Evolutionary conservation across 2,888 invertebrate genomes (phyloP), one percentile per base, ranked within the genome.

Genomic region (Endotricha flammealis): DNA sequence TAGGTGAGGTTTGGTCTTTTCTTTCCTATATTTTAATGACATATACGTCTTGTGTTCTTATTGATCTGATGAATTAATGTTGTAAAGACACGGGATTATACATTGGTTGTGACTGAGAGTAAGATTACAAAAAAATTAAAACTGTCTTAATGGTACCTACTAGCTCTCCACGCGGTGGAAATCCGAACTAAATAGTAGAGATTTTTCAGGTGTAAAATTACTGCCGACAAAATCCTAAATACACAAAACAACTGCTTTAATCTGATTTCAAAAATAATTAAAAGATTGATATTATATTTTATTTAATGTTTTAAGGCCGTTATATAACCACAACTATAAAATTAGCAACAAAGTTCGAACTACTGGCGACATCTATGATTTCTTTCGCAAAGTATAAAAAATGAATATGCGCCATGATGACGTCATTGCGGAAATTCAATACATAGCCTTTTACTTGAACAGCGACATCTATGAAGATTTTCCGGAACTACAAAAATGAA

Each of bases 141-240:
- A 22, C 22, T 14, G 20, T 10, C 29, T 13, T 48, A 42, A n/a
- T 14, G 20, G 35, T 40, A 27, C 35, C n/a, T 31, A 17, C 44
- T 50, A 42, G 57, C 61, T 63, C 65, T 50, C 16, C 55, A 34
- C n/a, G 47, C 37, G 67, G 60, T 54, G 65, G 50, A 58, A 61
- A 60, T 36, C 5, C 31, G 47, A 48, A 63, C 53, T 56, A 41
- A 27, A 14, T 24, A 24, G 10, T 28, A 54, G 58, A 64, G 55
- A 29, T 4, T 13, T 5, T 6, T 13, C 22, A 7, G 7, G 20
- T 22, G 30, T 11, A 16, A n/a, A n/a, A n/a, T n/a, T n/a, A n/a
- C n/a, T n/a, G n/a, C n/a, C n/a, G n/a, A n/a, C n/a, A n/a, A n/a
- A n/a, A n/a, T n/a, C n/a, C n/a, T n/a, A n/a, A n/a, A n/a, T 8